These are phyloP conservation scores for Drosophila testacea DNA, from an alignment of 2,888 invertebrate genomes.

Conservation along the genomic window DNA sequence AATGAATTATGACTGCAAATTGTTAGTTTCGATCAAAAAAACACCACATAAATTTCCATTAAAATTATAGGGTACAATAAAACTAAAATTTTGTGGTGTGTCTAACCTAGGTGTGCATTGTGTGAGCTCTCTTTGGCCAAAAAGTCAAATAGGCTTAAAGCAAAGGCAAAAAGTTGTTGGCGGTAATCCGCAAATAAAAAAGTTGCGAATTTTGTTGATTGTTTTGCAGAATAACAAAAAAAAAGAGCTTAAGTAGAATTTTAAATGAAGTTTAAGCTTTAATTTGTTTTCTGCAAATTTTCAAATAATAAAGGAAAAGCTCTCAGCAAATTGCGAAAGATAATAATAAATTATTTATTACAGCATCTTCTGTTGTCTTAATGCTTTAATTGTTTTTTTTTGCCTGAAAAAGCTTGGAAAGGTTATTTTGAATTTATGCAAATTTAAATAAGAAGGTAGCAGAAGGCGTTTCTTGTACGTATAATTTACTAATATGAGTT, in stretches of 20 bases:
- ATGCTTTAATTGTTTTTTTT: neutral
- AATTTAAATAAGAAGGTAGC: neutral
- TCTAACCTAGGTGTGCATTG: neutral
- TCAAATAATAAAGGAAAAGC: neutral
- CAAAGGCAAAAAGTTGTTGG: slow-evolving; percentile 20
- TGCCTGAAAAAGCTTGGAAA: neutral
- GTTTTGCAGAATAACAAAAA: slow-evolving; percentile 31
- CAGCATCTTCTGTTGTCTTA: neutral
- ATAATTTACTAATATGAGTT: too few relatives aligned
- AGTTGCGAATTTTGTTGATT: slow-evolving; percentile 64
- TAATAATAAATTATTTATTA: neutral
- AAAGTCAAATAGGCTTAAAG: slow-evolving; percentile 35
- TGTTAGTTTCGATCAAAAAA: slow-evolving; percentile 42
- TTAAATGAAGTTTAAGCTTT: slow-evolving; percentile 4
- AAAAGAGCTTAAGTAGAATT: slow-evolving; percentile 25
- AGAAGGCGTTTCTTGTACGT: neutral
- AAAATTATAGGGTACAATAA: slow-evolving; percentile 55
- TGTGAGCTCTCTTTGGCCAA: neutral
- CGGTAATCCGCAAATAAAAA: slow-evolving; percentile 59
- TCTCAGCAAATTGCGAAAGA: neutral
- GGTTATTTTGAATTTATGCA: slow-evolving; percentile 1
- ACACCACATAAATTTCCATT: slow-evolving; percentile 60
- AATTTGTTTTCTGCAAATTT: neutral
- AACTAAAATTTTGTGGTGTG: slow-evolving; percentile 42
- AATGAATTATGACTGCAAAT: slow-evolving; percentile 74